Evolutionary conservation across 2,797 vertebrate species (phyloP).

Genomic region (Parambassis ranga): DNA sequence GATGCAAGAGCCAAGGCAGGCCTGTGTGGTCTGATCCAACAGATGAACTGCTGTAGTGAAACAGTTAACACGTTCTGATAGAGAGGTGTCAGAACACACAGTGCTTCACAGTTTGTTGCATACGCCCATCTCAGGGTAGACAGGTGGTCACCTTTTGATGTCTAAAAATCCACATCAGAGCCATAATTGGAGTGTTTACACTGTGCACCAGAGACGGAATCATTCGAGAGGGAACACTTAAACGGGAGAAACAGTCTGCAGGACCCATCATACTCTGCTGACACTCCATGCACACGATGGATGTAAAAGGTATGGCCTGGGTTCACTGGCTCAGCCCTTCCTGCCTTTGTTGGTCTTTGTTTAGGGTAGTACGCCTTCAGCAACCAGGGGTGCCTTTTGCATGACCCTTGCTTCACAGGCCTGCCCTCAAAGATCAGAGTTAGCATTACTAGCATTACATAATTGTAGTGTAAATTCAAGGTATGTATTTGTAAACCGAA

Average conservation of each 20-base stretch:
- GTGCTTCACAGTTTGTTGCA: no score
- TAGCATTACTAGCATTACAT: slow-evolving; percentile 4
- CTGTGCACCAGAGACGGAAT: slow-evolving; percentile 15
- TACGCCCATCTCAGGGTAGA: no score
- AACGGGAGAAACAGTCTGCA: slow-evolving; percentile 59
- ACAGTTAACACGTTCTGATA: no score
- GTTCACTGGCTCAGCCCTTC: slow-evolving; percentile 69
- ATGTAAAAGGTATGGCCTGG: slow-evolving; percentile 27
- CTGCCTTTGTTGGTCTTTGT: slow-evolving; percentile 78
- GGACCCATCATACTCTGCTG: slow-evolving; percentile 15
- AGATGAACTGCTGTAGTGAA: no score
- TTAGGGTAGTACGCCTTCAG: slow-evolving; percentile 55
- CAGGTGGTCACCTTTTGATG: slow-evolving; percentile 11
- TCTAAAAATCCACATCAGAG: slow-evolving; percentile 17
- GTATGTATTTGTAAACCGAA: slow-evolving; percentile 59
- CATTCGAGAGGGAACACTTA: slow-evolving; percentile 38
- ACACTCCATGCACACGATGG: slow-evolving; percentile 31
- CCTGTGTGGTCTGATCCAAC: no score
- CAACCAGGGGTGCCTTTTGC: slow-evolving; percentile 25
- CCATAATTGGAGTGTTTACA: slow-evolving; percentile 40
- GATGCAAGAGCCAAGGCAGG: no score
- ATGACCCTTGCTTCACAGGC: slow-evolving; percentile 51
- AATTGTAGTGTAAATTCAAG: background rate
- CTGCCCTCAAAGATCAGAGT: slow-evolving; percentile 38
- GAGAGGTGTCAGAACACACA: no score